Conservation (phyloP, 2,113 vertebrate species). For the Eublepharis macularius region DNA sequence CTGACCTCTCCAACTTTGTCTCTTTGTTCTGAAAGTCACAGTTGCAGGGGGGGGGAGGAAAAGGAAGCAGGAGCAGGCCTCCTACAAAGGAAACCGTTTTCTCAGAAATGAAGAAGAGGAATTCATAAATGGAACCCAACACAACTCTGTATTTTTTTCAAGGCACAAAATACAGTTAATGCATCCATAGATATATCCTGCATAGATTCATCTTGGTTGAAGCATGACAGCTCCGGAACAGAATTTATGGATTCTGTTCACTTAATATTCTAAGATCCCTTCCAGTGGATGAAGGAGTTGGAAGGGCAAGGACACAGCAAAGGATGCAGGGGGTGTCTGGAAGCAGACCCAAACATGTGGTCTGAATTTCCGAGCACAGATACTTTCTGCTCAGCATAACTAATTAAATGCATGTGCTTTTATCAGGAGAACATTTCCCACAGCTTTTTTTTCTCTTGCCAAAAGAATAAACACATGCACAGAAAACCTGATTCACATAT, state of each 20-base stretch:
- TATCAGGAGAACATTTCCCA: neutral
- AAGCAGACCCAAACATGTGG: constrained; percentile 2
- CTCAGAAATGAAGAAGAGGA: neutral
- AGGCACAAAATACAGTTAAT: neutral
- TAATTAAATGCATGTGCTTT: neutral
- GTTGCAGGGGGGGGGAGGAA: neutral
- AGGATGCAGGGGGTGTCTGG: constrained; percentile 18
- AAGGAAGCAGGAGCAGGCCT: neutral
- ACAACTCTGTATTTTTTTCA: neutral
- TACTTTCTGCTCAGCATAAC: constrained; percentile 6
- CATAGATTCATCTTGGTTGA: constrained; percentile 29
- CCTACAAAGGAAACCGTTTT: neutral
- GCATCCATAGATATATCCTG: constrained; percentile 22
- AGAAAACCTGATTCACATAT: neutral
- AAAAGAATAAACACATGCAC: neutral
- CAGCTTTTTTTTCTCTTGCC: neutral
- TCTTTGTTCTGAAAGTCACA: constrained; percentile 34
- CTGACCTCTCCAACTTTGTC: constrained; percentile 15
- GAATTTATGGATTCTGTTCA: constrained; percentile 44
- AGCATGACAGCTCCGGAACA: constrained; percentile 3
- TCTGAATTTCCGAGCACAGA: neutral
- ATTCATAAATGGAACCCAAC: neutral
- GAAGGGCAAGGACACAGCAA: constrained; percentile 41
- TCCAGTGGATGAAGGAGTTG: constrained; percentile 29
- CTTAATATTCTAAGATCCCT: constrained; percentile 28